phyloP scores from a whole-genome alignment of 2,888 invertebrate genomes.

The Branchellion lobata region DNA sequence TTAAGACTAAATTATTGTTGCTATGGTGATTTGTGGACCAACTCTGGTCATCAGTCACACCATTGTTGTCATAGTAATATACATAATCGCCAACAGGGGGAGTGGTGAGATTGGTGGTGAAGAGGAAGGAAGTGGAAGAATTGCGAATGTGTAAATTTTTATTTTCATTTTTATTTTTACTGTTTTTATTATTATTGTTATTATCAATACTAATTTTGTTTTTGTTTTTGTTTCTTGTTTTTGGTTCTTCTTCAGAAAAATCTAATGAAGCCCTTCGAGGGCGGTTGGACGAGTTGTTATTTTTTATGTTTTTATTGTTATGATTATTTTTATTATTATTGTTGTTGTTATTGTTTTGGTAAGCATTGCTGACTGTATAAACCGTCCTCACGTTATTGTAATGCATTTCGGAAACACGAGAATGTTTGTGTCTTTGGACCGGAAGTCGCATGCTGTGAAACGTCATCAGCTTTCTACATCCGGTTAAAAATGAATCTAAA shows the following conservation, averaged over 20 bases:
- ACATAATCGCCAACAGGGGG: too few species aligned
- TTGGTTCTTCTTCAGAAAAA: not conserved
- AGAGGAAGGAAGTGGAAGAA: slow-evolving; percentile 22
- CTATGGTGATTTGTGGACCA: too few species aligned
- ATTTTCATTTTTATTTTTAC: slow-evolving; percentile 3
- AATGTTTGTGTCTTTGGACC: not conserved
- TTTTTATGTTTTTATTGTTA: too few species aligned
- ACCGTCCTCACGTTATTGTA: not conserved
- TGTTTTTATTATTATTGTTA: not conserved
- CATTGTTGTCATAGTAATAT: too few species aligned
- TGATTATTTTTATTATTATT: not conserved
- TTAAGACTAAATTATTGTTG: too few species aligned
- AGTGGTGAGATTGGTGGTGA: slow-evolving; percentile 19
- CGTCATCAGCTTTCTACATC: not conserved
- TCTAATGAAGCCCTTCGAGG: too few species aligned
- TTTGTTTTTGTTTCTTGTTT: not conserved
- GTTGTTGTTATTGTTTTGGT: not conserved
- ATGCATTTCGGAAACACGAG: not conserved
- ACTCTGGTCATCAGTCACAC: too few species aligned
- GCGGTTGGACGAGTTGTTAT: too few species aligned
- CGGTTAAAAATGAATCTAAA: slow-evolving; percentile 1
- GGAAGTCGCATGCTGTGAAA: not conserved
- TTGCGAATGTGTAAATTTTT: not conserved
- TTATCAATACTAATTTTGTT: not conserved
- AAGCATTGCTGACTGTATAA: not conserved